Base-by-base conservation (phyloP, 1,140 invertebrate genomes). In the Leptinotarsa defecta region DNA sequence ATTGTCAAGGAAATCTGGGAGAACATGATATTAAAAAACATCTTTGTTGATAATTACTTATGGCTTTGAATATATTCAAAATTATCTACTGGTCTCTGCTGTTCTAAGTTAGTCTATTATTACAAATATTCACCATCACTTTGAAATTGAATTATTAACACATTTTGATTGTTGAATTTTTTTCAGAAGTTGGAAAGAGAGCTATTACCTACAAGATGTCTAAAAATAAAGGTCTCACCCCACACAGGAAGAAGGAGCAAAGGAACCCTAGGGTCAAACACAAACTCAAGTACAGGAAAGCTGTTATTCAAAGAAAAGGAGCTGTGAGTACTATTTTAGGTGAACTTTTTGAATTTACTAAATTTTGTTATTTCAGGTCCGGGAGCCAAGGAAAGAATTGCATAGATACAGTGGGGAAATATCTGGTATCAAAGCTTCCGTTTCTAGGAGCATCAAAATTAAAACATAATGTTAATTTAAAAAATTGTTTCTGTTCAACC, bases 201-300 rank as follows among this genome's bases (percentile, higher is more conserved):
- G 90, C 90, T 69, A 97, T 98, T 78, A 97, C 94, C 19, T 96
- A 96, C 85, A 89, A 97, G 90, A 98, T 98, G 82, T 91, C 93
- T 11, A 98, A 98, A 86, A 99, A 99, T 83, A 98, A 96, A 87
- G 96, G 96, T 57, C 88, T 98, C 2, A 97, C 93, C 57, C 94
- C 96, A 13, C 88, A 92, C 78, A 91, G 95, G 74, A 97, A 95
- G 83, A 98, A 97, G 84, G 95, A 97, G 83, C 90, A 92, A 79
- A 90, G 95, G 78, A 98, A 98, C 91, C 96, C 97, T 0, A 89
- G 97, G 82, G 96, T 99, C 0, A 97, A 97, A 84, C 93, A 98
- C 85, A 93, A 94, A 79, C 92, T 93, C 76, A 98, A 98, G 84
- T 98, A 91, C 85, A 90, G 93, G 68, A 97, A 97, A 86, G 96